Evolutionary conservation across 2,113 vertebrate genomes (phyloP).

Genomic region (Clarias magur): DNA sequence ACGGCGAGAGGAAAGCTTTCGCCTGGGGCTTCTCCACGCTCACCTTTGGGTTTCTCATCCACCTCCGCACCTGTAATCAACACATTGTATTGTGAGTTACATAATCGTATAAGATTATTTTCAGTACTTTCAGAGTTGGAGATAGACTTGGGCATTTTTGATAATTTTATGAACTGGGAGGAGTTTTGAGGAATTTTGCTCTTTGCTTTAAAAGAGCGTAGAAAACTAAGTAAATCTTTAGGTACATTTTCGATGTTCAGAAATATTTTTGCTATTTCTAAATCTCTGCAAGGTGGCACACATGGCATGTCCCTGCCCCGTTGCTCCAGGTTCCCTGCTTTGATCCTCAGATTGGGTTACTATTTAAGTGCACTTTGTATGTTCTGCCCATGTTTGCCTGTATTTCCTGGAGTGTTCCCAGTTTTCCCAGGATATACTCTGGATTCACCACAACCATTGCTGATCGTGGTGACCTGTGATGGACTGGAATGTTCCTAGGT

Average conservation of each 20-base stretch:
- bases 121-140: not conserved
- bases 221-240: not conserved
- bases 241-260: not conserved
- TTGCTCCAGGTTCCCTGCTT: not conserved
- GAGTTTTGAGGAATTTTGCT: not conserved
- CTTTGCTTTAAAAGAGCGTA: not conserved
- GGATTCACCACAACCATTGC: too few species aligned
- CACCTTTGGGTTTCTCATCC: constrained; percentile 91
- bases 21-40: constrained; percentile 84
- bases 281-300: not conserved
- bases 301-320: not conserved
- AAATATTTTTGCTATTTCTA: not conserved
- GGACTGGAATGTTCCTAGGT: too few species aligned
- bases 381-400: not conserved
- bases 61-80: constrained; percentile 83
- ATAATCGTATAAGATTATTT: not conserved
- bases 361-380: not conserved
- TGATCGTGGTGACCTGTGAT: too few species aligned
- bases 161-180: not conserved
- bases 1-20: constrained; percentile 77
- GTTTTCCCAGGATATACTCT: too few species aligned
- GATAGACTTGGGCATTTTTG: not conserved
- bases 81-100: not conserved
- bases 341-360: not conserved
- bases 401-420: not conserved